Conservation (phyloP, 2,888 invertebrate genomes). For the Rhyacophila evoluta region DNA sequence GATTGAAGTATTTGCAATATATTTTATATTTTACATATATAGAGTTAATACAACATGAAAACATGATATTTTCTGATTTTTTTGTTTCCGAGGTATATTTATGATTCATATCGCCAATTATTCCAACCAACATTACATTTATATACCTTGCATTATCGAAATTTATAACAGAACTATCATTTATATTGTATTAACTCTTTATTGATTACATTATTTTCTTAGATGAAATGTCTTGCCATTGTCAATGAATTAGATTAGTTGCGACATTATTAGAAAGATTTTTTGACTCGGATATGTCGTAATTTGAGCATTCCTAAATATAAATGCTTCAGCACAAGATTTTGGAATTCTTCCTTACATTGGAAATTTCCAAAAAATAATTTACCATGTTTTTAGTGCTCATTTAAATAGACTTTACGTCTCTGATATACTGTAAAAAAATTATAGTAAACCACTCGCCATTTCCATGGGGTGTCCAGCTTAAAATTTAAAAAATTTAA, state of each 20-base stretch:
- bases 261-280: neutral
- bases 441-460: neutral
- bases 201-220: neutral
- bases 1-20: neutral
- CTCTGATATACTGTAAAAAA: neutral
- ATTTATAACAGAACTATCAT: neutral
- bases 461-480: slow-evolving; percentile 11
- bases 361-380: neutral
- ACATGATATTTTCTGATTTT: neutral
- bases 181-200: neutral
- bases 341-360: neutral
- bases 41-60: neutral
- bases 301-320: neutral
- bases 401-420: neutral
- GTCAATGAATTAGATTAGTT: neutral
- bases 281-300: neutral
- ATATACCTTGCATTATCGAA: neutral
- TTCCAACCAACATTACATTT: neutral
- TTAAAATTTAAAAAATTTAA: neutral
- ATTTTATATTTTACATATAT: too few relatives aligned
- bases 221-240: neutral
- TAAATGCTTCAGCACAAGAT: slow-evolving; percentile 13
- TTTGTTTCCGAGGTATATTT: neutral
- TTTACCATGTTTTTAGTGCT: slow-evolving; percentile 1
- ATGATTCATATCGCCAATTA: neutral